phyloP scores from a whole-genome alignment of 2,797 vertebrate species.

The Cryptoprocta ferox region DNA sequence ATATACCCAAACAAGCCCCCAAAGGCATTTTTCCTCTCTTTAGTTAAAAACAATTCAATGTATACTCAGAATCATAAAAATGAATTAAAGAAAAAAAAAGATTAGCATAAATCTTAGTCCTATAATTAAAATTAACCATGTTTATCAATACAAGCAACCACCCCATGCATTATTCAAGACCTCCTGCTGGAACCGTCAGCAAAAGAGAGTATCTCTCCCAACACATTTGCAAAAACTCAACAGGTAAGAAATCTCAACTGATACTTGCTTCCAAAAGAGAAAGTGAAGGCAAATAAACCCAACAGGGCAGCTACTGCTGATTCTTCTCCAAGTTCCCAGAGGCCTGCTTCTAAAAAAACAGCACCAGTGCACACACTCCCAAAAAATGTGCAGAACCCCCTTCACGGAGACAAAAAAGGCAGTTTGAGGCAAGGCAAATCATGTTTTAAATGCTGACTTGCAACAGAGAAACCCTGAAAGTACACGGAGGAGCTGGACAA shows the following conservation, averaged over 20 bases:
- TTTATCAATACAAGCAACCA: conserved; percentile 55
- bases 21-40: background rate
- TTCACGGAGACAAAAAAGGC: background rate
- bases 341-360: background rate
- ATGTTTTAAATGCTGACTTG: conserved; percentile 27
- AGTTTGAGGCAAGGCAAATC: background rate
- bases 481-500: background rate
- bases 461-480: background rate
- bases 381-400: background rate
- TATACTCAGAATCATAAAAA: conserved; percentile 57
- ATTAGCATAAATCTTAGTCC: conserved; percentile 33
- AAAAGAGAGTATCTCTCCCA: background rate
- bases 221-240: conserved; percentile 51
- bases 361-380: background rate
- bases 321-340: background rate
- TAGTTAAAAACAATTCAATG: conserved; percentile 8
- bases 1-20: background rate
- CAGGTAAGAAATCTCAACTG: background rate
- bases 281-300: conserved; percentile 12
- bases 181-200: background rate
- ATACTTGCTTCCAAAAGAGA: conserved; percentile 38
- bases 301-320: background rate
- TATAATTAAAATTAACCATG: conserved; percentile 54
- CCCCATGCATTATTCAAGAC: conserved; percentile 53
- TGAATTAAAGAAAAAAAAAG: conserved; percentile 11